Base-by-base conservation (phyloP, 2,888 invertebrate species). In the Shargacucullia verbasci region DNA sequence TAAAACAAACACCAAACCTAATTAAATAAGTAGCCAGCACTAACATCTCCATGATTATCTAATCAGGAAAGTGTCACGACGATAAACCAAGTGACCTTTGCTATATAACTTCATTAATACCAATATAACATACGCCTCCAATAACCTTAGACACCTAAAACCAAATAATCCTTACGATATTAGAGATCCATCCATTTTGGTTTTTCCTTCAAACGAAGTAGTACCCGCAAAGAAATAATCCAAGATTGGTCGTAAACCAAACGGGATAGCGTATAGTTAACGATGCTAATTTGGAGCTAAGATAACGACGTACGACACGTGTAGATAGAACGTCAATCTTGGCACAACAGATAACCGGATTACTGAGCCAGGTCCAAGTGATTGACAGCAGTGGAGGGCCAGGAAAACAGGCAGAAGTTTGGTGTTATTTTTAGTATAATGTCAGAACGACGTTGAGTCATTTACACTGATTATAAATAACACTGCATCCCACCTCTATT, bases 241-340 rank as follows among this genome's bases (percentile, higher is more conserved):
- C 37, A 48, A 41, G 59, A 65, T 59, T 45, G 59, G 35, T 59
- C 47, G 43, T 73, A 70, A 71, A 68, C 29, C 56, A 58, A 43
- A 53, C 55, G 48, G 40, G 10, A 20, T 39, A 39, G 35, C 39
- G 54, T 62, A 50, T 50, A 54, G 59, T 45, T 59, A 60, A 66
- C 41, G 71, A 56, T 59, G 43, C 58, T 60, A 63, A 73, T 73
- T 68, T 49, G 37, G 54, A 44, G 40, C 39, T 39, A 29, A 62
- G 69, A 69, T 72, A 71, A 55, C 45, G 60, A 46, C 33, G 27
- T 12, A 52, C 57, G 53, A 63, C 57, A 74, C 70, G 70, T 70
- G 61, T 72, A 64, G 65, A 41, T 55, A 48, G 50, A 33, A 62
- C 59, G 76, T 73, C 76, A 67, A 65, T 71, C 76, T 73, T 65